A percentile compares a stretch with the other conserved stretches of the same genome.
Conservation (phyloP, 2,888 invertebrate genomes). For the Eurytoma californica region DNA sequence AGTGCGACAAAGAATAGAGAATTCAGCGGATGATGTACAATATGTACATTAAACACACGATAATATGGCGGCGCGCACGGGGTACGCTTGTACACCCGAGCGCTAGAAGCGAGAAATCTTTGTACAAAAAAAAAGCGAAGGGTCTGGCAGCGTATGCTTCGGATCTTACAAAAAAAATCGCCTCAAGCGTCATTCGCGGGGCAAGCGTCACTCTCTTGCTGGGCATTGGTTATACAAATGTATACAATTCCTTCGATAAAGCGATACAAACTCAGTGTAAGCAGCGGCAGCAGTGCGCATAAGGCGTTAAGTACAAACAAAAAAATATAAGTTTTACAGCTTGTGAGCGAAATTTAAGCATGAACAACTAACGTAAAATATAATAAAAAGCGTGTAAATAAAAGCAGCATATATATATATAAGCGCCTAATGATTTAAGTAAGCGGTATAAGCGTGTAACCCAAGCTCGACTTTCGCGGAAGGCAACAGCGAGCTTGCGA, state of each 20-base stretch:
- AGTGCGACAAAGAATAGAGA: slow-evolving; percentile 35
- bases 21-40: slow-evolving; percentile 29
- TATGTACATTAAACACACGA: slow-evolving; percentile 18
- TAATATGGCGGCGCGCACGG: slow-evolving; percentile 4
- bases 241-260: no score
- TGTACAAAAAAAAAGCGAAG: slow-evolving; percentile 32
- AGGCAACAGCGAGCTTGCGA: slow-evolving; percentile 24
- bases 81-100: slow-evolving; percentile 21
- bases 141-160: no score
- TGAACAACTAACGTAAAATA: not conserved
- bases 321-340: no score
- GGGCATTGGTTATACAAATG: not conserved
- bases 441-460: slow-evolving; percentile 52
- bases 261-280: not conserved
- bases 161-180: slow-evolving; percentile 10
- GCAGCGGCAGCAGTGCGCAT: slow-evolving; percentile 3
- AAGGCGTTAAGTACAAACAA: no score
- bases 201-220: not conserved
- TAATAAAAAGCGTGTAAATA: slow-evolving; percentile 10
- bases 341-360: no score
- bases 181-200: slow-evolving; percentile 27
- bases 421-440: slow-evolving; percentile 52
- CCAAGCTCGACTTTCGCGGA: slow-evolving; percentile 40
- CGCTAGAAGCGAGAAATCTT: not conserved
- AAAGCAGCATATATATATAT: slow-evolving; percentile 43